Base-by-base conservation (phyloP, 2,888 invertebrate genomes). In the Tromatobia lineatoria region DNA sequence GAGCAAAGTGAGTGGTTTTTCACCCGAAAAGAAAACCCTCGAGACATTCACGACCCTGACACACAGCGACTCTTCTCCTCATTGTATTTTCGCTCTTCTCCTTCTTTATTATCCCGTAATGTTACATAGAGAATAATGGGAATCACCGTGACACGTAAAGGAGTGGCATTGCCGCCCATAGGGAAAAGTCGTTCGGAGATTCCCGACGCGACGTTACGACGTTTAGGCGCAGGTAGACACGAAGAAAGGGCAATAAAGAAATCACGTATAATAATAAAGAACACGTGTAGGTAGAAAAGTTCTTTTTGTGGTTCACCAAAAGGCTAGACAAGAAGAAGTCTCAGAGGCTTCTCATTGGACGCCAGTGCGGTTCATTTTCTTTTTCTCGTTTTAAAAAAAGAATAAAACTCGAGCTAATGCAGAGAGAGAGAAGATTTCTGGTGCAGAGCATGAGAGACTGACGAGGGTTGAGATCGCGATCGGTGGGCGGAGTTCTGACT, bases 381-480 rank as follows among this genome's bases (percentile, higher is more conserved):
- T 20, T 42, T 42, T 64, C n/a, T 64, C 42, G n/a, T n/a, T n/a
- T 38, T 64, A 20, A 38, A 45, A 54, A 38, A 74, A 34, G 50
- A 23, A 78, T 54, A 70, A 73, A 74, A 50, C 57, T 66, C 64
- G 18, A 79, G 78, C 59, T 81, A 74, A 84, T 75, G 70, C 50
- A 64, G 81, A 54, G 73, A 57, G 57, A 50, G 11, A 34, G 54
- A 45, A 52, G 61, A 20, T 25, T 20, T 42, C 18, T 64, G 64
- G 64, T 20, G 18, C n/a, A 15, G 57, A 54, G 52, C 18, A 61
- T 61, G 18, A 20, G 38, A 64, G 64, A 34, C 81, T 85, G 85
- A 85, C 83, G 83, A 85, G 83, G 85, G 85, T 85, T 78, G 45
- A 76, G 83, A 42, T 75, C 54, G 77, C 66, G 75, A 83, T 83